Base-by-base conservation (phyloP, 2,888 invertebrate genomes). In the Drosophila fulvimacula region DNA sequence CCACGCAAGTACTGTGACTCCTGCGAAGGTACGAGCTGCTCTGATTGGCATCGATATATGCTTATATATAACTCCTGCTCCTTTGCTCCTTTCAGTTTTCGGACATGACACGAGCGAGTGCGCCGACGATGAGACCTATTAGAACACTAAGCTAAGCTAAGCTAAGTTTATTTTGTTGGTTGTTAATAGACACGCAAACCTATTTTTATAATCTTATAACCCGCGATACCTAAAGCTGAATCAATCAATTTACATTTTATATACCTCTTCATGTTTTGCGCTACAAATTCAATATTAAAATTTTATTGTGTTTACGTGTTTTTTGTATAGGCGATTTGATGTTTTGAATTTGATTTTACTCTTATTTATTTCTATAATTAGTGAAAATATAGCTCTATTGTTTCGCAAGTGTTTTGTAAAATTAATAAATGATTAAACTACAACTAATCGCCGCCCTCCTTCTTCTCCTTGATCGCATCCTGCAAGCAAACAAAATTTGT, bases 401-500 rank as follows among this genome's bases (percentile, higher is more conserved):
- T 73, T 69, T 67, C 61, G 80, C 69, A 67, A 71, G 63, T 39
- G 51, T 66, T 61, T 44, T 67, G 65, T 58, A 36, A 58, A 49
- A 71, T 19, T 51, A 51, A 67, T 65, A 81, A 57, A 68, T 30
- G 32, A 38, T 48, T 59, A 46, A 56, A 27, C 24, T 65, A 64
- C 15, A 66, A 30, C 69, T 94, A 97, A 93, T 97, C 97, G 72
- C 96, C 94, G 32, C 97, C 96, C 92, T 97, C 97, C 86, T 96
- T 96, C 92, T 97, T 97, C 90, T 97, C 97, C 90, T 97, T 97
- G 58, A 97, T 96, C 10, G 97, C 96, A 92, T 97, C 97, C 96
- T 96, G 93, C 10, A 61, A 60, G 41, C 2, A 2, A 17, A 21
- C 1, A 24, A 51, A 48, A 11, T 39, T 34, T 7, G 15, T 34